Evolutionary conservation across 2,888 invertebrate species (phyloP).

Genomic region (Caenorhabditis uteleia): DNA sequence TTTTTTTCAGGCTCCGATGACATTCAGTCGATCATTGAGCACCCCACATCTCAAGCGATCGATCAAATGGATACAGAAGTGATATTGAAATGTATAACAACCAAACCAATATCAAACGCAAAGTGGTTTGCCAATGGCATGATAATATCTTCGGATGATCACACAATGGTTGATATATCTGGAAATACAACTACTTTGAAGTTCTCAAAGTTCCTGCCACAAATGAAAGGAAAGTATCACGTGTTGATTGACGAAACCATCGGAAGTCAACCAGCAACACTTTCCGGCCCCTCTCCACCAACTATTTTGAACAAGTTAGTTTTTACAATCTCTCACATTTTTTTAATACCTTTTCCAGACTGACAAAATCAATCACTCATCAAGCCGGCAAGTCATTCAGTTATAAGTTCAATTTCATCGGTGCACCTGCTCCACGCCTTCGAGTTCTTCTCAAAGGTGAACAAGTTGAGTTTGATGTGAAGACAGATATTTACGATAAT

Average conservation of each 20-base stretch:
- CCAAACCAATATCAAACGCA: conserved; percentile 26
- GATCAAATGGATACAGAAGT: conserved; percentile 31
- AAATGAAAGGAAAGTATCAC: conserved; percentile 49
- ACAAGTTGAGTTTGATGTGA: conserved; percentile 27
- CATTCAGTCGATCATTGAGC: conserved; percentile 41
- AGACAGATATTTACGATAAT: conserved; percentile 50
- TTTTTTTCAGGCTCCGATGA: background rate
- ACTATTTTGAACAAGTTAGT: conserved; percentile 41
- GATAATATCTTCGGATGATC: conserved; percentile 35
- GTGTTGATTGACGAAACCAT: conserved; percentile 45
- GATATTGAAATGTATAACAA: conserved; percentile 27
- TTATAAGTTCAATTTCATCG: conserved; percentile 40
- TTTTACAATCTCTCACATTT: background rate
- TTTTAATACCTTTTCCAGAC: conserved; percentile 10
- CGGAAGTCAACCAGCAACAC: conserved; percentile 41
- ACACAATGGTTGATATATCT: conserved; percentile 14
- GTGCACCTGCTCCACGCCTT: conserved; percentile 42
- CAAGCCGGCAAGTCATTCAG: conserved; percentile 51
- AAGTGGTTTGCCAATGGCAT: conserved; percentile 54
- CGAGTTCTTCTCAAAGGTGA: conserved; percentile 33
- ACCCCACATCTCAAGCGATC: conserved; percentile 41
- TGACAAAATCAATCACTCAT: conserved; percentile 35
- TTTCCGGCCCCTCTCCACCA: conserved; percentile 44
- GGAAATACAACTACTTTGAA: conserved; percentile 28
- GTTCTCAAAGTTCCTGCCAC: conserved; percentile 39